These are phyloP conservation scores for Chelon labrosus DNA, from an alignment of 2,797 vertebrate genomes.

Conservation along the genomic window DNA sequence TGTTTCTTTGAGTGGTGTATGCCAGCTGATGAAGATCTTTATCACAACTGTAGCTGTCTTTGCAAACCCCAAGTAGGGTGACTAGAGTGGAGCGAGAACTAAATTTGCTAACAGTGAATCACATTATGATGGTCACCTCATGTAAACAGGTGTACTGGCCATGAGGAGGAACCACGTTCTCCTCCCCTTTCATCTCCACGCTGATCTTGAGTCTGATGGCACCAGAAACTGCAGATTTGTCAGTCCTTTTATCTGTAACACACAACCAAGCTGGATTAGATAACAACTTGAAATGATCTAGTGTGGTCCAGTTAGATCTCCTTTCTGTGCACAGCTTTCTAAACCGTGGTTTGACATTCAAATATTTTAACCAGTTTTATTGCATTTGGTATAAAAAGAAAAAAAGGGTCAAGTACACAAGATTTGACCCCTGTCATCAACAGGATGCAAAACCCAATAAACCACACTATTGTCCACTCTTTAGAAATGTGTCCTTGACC, in stretches of 20 bases:
- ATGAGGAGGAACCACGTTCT: conserved; percentile 96
- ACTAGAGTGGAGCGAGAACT: neutral
- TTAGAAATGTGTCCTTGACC: conserved; percentile 11
- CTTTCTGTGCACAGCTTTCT: neutral
- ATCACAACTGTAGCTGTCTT: conserved; percentile 7
- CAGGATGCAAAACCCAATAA: conserved; percentile 8
- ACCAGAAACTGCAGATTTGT: conserved; percentile 97
- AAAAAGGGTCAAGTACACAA: neutral
- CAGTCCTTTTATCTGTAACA: conserved; percentile 94
- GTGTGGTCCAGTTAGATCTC: neutral
- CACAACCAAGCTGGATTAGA: conserved; percentile 26
- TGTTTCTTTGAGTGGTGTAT: neutral
- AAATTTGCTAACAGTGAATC: neutral
- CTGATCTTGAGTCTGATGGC: conserved; percentile 97
- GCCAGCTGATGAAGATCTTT: conserved; percentile 3
- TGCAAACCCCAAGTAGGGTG: neutral
- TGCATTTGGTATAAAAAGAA: too few relatives aligned
- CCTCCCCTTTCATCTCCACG: conserved; percentile 98
- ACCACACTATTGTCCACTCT: neutral
- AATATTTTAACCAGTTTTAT: too few relatives aligned
- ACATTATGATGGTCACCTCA: conserved; percentile 85
- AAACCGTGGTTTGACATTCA: neutral
- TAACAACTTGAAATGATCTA: neutral
- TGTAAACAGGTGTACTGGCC: conserved; percentile 98
- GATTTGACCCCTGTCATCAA: neutral